Percentiles rank a stretch among this genome's conserved stretches.
phyloP scores from a whole-genome alignment of 2,113 vertebrate genomes.

The Camelus dromedarius region DNA sequence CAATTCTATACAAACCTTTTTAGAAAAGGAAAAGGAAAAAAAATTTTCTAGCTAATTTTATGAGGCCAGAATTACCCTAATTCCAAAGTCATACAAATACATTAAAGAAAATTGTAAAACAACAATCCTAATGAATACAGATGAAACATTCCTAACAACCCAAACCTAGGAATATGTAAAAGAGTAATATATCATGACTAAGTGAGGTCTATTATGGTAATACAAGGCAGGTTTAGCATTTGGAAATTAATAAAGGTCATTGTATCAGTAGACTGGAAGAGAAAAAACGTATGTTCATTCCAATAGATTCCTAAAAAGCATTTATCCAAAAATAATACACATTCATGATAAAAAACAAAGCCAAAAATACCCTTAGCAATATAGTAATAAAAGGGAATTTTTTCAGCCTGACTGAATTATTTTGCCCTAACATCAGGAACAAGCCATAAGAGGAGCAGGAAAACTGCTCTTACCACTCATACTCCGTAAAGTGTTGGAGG shows the following conservation, averaged over 20 bases:
- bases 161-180: neutral
- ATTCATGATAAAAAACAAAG: neutral
- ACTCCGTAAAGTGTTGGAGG: neutral
- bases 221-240: neutral
- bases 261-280: neutral
- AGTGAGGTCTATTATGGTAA: neutral
- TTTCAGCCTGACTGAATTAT: neutral
- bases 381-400: neutral
- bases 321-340: neutral
- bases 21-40: neutral
- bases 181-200: neutral
- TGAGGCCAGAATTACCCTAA: neutral
- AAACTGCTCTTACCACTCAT: neutral
- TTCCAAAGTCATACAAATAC: neutral
- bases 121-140: neutral
- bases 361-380: neutral
- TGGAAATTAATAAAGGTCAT: neutral
- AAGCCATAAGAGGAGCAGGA: neutral
- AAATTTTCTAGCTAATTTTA: neutral
- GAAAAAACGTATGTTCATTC: neutral
- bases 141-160: neutral
- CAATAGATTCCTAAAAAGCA: neutral
- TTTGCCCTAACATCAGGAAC: neutral
- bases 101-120: neutral
- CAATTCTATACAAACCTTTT: neutral